These are phyloP conservation scores for Drosophila pallidifrons DNA, from an alignment of 1,140 invertebrate genomes.

Conservation along the genomic window DNA sequence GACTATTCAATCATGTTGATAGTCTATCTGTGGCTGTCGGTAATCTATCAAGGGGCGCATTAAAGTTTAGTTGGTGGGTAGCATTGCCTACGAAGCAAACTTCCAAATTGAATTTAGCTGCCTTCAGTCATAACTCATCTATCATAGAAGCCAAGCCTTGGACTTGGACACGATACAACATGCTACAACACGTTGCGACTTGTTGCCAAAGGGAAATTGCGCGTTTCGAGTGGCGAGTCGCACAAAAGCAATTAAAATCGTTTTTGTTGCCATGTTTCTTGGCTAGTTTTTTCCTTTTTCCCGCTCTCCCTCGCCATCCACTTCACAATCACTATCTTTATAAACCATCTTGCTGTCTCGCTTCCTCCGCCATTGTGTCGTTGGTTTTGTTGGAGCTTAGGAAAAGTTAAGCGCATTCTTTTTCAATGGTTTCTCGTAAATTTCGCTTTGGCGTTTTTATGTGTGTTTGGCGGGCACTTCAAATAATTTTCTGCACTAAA, in stretches of 20 bases:
- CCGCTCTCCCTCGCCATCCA: slow-evolving; percentile 17
- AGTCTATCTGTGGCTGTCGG: slow-evolving; percentile 10
- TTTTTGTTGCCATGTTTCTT: slow-evolving; percentile 48
- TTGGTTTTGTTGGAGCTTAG: slow-evolving; percentile 36
- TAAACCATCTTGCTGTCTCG: slow-evolving; percentile 12
- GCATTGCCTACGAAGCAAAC: slow-evolving; percentile 7
- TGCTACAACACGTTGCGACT: not conserved
- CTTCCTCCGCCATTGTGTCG: not conserved
- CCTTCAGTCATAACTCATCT: slow-evolving; percentile 41
- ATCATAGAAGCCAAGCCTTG: slow-evolving; percentile 27
- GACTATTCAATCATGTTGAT: slow-evolving; percentile 2
- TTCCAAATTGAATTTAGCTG: slow-evolving; percentile 39
- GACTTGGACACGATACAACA: slow-evolving; percentile 12
- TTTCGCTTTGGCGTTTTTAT: slow-evolving; percentile 76
- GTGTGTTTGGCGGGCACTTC: slow-evolving; percentile 77
- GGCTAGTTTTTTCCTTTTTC: slow-evolving; percentile 40
- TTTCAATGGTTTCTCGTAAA: slow-evolving; percentile 66
- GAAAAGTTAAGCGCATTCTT: slow-evolving; percentile 69
- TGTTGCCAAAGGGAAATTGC: slow-evolving; percentile 24
- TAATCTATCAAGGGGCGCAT: slow-evolving; percentile 12
- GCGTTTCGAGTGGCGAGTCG: slow-evolving; percentile 13
- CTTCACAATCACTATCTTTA: slow-evolving; percentile 44
- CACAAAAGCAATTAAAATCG: slow-evolving; percentile 75
- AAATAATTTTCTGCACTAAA: slow-evolving; percentile 78
- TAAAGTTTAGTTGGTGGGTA: not conserved